Percentiles rank a stretch among this genome's conserved stretches.
phyloP scores from a whole-genome alignment of 1,140 invertebrate genomes.

The Drosophila simulans region DNA sequence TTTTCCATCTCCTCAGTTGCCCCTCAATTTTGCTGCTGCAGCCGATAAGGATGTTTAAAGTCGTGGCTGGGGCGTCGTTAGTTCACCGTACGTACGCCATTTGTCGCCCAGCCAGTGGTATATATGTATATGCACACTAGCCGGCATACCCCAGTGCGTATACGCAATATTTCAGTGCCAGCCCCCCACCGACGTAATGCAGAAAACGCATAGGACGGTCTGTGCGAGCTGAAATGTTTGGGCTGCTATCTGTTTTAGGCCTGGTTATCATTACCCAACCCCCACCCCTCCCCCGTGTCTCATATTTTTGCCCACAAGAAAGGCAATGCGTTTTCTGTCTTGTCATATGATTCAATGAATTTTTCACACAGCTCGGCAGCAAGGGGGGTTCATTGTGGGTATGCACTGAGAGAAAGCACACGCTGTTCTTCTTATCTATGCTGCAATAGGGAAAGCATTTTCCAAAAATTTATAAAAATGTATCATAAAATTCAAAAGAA shows the following conservation, averaged over 20 bases:
- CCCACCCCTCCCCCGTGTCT: too few relatives aligned
- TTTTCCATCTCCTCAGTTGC: not conserved
- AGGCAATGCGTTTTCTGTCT: slow-evolving; percentile 48
- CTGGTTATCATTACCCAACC: slow-evolving; percentile 28
- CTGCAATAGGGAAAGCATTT: not conserved
- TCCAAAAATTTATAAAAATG: too few relatives aligned
- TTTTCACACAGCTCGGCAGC: slow-evolving; percentile 52
- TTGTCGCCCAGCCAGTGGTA: too few relatives aligned
- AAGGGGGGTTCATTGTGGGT: not conserved
- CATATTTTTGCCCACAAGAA: slow-evolving; percentile 1
- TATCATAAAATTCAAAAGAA: too few relatives aligned
- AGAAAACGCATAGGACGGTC: slow-evolving; percentile 43
- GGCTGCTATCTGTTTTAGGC: slow-evolving; percentile 37
- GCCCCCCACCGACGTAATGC: slow-evolving; percentile 43
- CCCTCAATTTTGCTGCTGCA: slow-evolving; percentile 4
- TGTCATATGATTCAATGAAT: slow-evolving; percentile 78
- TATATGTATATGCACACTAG: not conserved
- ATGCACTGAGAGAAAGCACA: not conserved
- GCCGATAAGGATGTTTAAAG: slow-evolving; percentile 62
- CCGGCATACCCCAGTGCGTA: slow-evolving; percentile 25
- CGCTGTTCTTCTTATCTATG: not conserved
- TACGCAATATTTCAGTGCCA: slow-evolving; percentile 72
- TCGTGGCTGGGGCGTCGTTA: slow-evolving; percentile 68
- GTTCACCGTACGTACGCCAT: slow-evolving; percentile 37
- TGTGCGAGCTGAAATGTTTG: slow-evolving; percentile 59